Evolutionary conservation across 2,797 vertebrate species (phyloP), one percentile per base, ranked within the genome.

Genomic region (Enteromius fasciolatus): DNA sequence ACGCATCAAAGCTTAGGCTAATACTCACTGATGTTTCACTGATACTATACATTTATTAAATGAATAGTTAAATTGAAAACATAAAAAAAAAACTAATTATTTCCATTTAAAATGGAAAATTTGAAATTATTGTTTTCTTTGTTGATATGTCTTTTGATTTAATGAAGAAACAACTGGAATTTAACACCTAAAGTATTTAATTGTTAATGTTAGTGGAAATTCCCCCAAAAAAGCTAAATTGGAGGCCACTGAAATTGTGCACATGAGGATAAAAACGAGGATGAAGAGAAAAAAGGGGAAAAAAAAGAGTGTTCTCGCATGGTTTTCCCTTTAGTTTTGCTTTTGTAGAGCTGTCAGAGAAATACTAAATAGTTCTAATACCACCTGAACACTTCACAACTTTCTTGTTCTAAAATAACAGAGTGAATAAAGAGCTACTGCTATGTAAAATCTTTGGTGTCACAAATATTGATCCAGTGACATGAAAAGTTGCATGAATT

Each of bases 151-250:
- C 0, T 46, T 17, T 28, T 69, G 17, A 31, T 31, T 6, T 6
- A 31, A 72, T 2, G 6, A 54, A 74, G 8, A 70, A 28, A 70
- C 6, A 9, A 0, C 15, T 18, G 63, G 11, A 74, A 54, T 39
- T 57, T 31, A 39, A 33, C 31, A 4, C 31, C 31, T 33, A 33
- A 41, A 41, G 39, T 41, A 39, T 75, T 23, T 54, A 2, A 75
- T 36, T 75, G 50, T 75, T 23, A 75, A 75, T 15, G 20, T 74
- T 52, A 36, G 33, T 68, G 66, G 31, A 20, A 23, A n/a, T 4
- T 15, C 12, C n/a, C n/a, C n/a, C 1, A 46, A 23, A n/a, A 46
- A 70, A 72, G 14, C 25, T 44, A 9, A 1, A 69, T 25, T 12
- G n/a, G 57, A 59, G 11, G 12, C 12, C 57, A 28, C n/a, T 61